A percentile compares a stretch with the other conserved stretches of the same genome.
phyloP scores from a whole-genome alignment of 2,888 invertebrate genomes.

The Xestia c-nigrum region DNA sequence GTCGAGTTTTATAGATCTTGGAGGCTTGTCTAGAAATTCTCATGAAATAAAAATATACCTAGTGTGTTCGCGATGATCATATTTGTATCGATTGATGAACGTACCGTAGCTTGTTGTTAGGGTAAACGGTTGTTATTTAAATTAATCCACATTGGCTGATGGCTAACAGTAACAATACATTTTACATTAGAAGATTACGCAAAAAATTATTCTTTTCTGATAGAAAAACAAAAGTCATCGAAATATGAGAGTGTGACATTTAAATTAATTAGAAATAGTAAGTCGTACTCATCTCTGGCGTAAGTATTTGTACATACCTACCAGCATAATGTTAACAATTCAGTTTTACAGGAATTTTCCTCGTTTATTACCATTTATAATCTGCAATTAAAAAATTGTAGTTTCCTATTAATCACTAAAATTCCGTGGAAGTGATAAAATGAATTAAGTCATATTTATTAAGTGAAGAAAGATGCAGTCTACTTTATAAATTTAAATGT shows the following conservation, averaged over 20 bases:
- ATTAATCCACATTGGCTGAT: not conserved
- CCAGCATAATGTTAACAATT: not conserved
- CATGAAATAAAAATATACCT: not conserved
- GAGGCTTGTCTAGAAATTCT: not conserved
- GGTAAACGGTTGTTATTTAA: not conserved
- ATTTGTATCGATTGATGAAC: not conserved
- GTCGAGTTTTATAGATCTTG: not conserved
- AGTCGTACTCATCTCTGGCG: not conserved
- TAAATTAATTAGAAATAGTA: not conserved
- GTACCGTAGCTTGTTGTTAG: not conserved
- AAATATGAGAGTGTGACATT: not conserved
- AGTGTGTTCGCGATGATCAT: not conserved
- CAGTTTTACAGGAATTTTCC: slow-evolving; percentile 11
- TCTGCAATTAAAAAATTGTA: not conserved
- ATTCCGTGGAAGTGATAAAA: not conserved
- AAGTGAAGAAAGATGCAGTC: not conserved
- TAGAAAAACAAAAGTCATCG: not conserved
- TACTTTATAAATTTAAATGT: not conserved
- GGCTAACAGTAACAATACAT: not conserved
- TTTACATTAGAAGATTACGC: not conserved
- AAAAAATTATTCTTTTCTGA: slow-evolving; percentile 1
- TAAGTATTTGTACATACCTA: not conserved
- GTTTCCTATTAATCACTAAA: not conserved
- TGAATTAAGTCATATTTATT: slow-evolving; percentile 12
- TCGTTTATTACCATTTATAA: not conserved